These are phyloP conservation scores for Cosmia trapezina DNA, from an alignment of 2,888 invertebrate species.

Conservation along the genomic window DNA sequence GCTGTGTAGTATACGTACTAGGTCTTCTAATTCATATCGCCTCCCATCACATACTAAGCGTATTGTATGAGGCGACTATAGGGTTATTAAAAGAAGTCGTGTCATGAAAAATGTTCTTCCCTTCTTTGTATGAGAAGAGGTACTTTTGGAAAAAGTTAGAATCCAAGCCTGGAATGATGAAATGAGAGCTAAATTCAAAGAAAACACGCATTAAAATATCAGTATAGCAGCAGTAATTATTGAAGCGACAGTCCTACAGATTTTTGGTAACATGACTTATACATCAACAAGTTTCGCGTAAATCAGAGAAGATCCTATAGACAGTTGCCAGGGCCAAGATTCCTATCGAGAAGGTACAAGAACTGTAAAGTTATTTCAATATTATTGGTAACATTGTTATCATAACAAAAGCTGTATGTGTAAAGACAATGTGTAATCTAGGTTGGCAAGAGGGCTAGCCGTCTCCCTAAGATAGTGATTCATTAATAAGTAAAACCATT, in stretches of 20 bases:
- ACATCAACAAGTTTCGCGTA: neutral
- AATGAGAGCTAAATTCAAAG: neutral
- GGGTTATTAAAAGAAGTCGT: neutral
- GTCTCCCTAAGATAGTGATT: neutral
- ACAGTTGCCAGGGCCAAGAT: neutral
- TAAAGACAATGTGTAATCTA: neutral
- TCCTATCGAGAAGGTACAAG: neutral
- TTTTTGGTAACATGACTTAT: neutral
- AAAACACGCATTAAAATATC: too few species aligned
- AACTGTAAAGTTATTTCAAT: neutral
- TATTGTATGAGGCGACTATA: neutral
- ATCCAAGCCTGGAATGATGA: neutral
- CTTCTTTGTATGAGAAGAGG: neutral
- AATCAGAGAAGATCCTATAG: neutral
- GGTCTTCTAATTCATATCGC: constrained; percentile 10
- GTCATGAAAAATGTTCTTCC: neutral
- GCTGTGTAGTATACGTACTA: constrained; percentile 4
- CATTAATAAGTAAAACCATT: constrained; percentile 11
- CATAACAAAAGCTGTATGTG: neutral
- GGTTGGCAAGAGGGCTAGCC: neutral
- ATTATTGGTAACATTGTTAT: neutral
- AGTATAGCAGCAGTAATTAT: neutral
- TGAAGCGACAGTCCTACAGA: neutral
- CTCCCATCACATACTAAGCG: constrained; percentile 4
- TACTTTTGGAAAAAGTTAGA: neutral